Percentiles rank a stretch among this genome's conserved stretches.
Evolutionary conservation across 2,113 vertebrate genomes (phyloP).

Genomic region (Corythaeola cristata): DNA sequence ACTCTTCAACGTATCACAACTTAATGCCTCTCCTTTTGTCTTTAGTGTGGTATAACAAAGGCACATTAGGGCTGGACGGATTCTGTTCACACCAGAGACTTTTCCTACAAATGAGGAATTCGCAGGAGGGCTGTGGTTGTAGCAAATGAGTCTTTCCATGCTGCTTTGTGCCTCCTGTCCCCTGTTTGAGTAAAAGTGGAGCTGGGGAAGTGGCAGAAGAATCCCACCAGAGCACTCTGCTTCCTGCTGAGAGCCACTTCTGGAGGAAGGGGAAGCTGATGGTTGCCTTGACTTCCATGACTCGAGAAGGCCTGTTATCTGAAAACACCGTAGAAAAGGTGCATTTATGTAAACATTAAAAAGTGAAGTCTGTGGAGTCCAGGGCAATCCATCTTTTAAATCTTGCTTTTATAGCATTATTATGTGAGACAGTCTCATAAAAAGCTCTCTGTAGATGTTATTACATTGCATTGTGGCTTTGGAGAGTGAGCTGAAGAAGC

Average conservation of each 20-base stretch:
- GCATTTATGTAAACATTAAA: conserved; percentile 75
- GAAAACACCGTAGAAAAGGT: neutral
- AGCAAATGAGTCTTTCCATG: neutral
- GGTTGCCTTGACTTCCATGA: neutral
- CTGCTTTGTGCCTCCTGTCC: neutral
- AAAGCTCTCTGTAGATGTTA: conserved; percentile 75
- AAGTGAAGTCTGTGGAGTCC: conserved; percentile 68
- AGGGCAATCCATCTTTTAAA: conserved; percentile 70
- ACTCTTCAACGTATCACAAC: neutral
- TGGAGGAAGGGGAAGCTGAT: neutral
- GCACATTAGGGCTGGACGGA: neutral
- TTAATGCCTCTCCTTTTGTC: neutral
- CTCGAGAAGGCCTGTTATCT: neutral
- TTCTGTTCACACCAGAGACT: neutral
- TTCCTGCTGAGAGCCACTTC: neutral
- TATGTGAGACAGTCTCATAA: conserved; percentile 66
- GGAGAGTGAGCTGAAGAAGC: conserved; percentile 59
- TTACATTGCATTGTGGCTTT: conserved; percentile 58
- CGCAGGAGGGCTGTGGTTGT: neutral
- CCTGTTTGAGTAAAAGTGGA: neutral
- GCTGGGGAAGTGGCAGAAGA: neutral
- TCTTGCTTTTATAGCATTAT: conserved; percentile 65
- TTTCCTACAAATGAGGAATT: neutral
- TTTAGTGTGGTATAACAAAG: neutral
- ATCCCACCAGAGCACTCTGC: neutral